Conservation (phyloP, 1,140 invertebrate species). For the Drosophila rufa region DNA sequence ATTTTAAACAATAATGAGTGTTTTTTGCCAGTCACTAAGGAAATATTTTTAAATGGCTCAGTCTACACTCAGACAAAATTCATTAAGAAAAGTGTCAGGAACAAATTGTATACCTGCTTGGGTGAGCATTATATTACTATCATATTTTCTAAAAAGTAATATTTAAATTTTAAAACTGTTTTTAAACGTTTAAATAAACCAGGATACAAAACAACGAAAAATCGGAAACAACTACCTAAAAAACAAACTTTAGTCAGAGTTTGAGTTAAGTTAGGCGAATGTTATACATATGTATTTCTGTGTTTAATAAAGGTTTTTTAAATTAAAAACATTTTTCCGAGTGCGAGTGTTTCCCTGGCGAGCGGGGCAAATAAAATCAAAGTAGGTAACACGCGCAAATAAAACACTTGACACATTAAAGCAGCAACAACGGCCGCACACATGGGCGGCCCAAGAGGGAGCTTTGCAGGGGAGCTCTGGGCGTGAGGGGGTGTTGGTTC, state of each 20-base stretch:
- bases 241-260: too few relatives aligned
- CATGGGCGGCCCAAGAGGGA: conserved; percentile 36
- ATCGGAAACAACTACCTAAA: too few relatives aligned
- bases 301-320: background rate
- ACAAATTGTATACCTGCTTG: too few relatives aligned
- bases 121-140: too few relatives aligned
- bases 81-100: too few relatives aligned
- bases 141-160: too few relatives aligned
- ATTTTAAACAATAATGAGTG: background rate
- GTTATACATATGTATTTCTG: too few relatives aligned
- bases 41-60: background rate
- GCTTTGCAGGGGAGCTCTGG: background rate
- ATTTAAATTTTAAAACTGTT: too few relatives aligned
- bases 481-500: background rate
- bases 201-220: too few relatives aligned
- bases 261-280: too few relatives aligned
- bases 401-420: conserved; percentile 84
- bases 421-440: conserved; percentile 64
- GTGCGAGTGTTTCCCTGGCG: conserved; percentile 20
- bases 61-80: too few relatives aligned
- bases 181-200: too few relatives aligned
- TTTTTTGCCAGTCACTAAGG: background rate
- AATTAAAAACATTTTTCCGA: background rate
- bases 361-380: conserved; percentile 79
- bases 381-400: conserved; percentile 83